Base-by-base conservation (phyloP, 2,113 vertebrate species). In the Abramis brama region DNA sequence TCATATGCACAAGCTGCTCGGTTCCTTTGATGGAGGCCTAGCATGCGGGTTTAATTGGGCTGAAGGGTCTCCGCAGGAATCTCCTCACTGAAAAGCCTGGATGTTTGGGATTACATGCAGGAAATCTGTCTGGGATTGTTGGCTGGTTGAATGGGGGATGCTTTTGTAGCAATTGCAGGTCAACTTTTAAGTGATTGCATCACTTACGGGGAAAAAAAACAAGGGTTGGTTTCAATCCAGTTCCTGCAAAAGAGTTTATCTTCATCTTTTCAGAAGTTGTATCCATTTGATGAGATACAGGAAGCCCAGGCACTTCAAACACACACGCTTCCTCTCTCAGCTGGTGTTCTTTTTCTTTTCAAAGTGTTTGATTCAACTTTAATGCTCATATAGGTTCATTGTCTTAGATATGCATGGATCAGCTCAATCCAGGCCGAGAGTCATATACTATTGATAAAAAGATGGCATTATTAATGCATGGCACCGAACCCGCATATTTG, bases 101-200 rank as follows among this genome's bases (percentile, higher is more conserved):
- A 87, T 83, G 84, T 57, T n/a, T 75, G 75, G 50, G 87, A 88
- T 88, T 89, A 83, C 57, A 81, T 47, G 23, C 68, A 82, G 85
- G 80, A 86, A 86, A 86, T 83, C 85, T 80, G 59, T 84, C 27
- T 36, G 82, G 43, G 75, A 47, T 84, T 21, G 23, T 9, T 60
- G 39, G 33, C 5, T 30, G 47, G 55, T 59, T 59, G 64, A 57
- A 75, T 5, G 39, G 36, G 62, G 52, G 70, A 68, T 17, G 59
- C 79, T 52, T 77, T 39, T 77, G 25, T 21, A 43, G 60, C 47
- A 43, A 70, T 25, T 43, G 43, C 47, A 55, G 75, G 30, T 84
- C 55, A 59, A 62, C 75, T 21, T 83, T 70, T 70, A 33, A 33
- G 17, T n/a, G 19, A 70, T 82, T 70, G 10, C 43, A 33, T 68